These are phyloP conservation scores for Leptopilina drosophilae DNA, from an alignment of 2,888 invertebrate genomes.

Conservation along the genomic window DNA sequence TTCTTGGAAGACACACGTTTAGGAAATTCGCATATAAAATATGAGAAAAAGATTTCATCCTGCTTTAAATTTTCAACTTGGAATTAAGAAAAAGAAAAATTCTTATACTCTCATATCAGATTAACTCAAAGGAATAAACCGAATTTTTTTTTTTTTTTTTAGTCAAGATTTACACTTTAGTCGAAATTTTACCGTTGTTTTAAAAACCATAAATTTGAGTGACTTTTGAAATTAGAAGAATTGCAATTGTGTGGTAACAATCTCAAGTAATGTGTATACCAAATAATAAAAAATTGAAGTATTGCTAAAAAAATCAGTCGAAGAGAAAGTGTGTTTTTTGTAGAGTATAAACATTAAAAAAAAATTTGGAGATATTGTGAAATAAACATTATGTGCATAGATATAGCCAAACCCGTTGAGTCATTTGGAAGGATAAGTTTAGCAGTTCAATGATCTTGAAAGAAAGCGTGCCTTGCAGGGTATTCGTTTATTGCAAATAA, in stretches of 20 bases:
- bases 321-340: neutral
- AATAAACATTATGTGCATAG: slow-evolving; percentile 12
- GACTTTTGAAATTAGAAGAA: too few relatives aligned
- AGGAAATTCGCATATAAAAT: slow-evolving; percentile 25
- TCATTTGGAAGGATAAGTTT: slow-evolving; percentile 19
- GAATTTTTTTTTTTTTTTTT: neutral
- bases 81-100: neutral
- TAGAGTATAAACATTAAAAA: neutral
- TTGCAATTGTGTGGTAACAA: neutral
- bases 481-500: slow-evolving; percentile 12
- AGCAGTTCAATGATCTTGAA: slow-evolving; percentile 36
- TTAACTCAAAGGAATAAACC: too few relatives aligned
- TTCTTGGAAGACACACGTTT: neutral
- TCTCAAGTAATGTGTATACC: neutral
- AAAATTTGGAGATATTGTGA: neutral
- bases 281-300: neutral
- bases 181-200: neutral
- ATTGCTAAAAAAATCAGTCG: neutral
- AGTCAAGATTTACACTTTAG: neutral
- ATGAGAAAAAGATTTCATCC: slow-evolving; percentile 12
- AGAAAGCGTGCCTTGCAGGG: slow-evolving; percentile 22
- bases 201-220: neutral
- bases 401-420: slow-evolving; percentile 4
- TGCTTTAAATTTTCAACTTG: slow-evolving; percentile 14
- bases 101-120: neutral